phyloP scores from a whole-genome alignment of 2,113 vertebrate species.

The Rhipidura dahli region DNA sequence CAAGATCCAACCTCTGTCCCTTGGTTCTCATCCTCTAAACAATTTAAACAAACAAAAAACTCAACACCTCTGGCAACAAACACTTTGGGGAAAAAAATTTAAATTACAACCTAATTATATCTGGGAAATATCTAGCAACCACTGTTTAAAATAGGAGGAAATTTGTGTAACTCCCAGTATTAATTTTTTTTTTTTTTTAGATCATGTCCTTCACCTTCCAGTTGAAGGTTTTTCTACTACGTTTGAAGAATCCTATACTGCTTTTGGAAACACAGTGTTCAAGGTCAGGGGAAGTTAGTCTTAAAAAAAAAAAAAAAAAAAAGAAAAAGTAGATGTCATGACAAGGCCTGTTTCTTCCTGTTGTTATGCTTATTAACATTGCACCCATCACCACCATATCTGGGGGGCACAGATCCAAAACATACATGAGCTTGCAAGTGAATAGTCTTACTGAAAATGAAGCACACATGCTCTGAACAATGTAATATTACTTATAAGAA shows the following conservation, averaged over 20 bases:
- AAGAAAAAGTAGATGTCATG: neutral
- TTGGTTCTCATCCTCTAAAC: neutral
- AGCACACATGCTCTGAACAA: neutral
- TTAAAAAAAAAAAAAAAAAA: neutral
- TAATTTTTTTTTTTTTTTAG: neutral
- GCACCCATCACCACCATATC: neutral
- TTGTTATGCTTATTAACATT: neutral
- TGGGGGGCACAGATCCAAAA: neutral
- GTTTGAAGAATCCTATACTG: neutral
- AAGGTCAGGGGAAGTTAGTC: neutral
- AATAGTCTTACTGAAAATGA: neutral
- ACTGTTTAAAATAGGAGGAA: neutral
- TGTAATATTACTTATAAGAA: neutral
- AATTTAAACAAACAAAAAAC: neutral
- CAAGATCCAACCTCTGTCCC: neutral
- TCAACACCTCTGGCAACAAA: neutral
- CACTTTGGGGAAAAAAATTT: neutral
- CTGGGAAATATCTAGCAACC: neutral
- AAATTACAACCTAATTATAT: neutral
- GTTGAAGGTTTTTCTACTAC: neutral
- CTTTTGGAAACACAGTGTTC: neutral
- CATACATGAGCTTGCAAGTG: neutral
- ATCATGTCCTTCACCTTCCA: neutral
- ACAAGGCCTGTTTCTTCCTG: slow-evolving; percentile 29
- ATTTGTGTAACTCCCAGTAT: neutral